A percentile compares a stretch with the other conserved stretches of the same genome.
Evolutionary conservation across 1,140 invertebrate species (phyloP).

Genomic region (Frieseomelitta varia): DNA sequence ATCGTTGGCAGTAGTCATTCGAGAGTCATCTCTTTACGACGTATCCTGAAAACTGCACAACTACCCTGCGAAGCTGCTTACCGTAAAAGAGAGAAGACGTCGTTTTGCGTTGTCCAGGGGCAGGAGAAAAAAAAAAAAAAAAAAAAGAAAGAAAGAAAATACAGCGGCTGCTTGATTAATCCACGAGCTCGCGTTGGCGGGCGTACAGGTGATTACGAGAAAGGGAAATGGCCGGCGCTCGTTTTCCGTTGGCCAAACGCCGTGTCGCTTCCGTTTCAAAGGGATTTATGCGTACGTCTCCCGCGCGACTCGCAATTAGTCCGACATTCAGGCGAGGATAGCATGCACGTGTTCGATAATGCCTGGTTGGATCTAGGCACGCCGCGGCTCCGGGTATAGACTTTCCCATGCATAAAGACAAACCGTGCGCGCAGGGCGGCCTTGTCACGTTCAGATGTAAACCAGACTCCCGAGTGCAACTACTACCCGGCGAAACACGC

Average conservation of each 20-base stretch:
- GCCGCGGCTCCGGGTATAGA: slow-evolving; percentile 49
- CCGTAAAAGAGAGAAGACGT: background rate
- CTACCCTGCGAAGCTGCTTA: background rate
- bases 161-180: slow-evolving; percentile 41
- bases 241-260: slow-evolving; percentile 47
- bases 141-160: background rate
- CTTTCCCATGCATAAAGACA: slow-evolving; percentile 78
- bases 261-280: slow-evolving; percentile 58
- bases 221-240: slow-evolving; percentile 26
- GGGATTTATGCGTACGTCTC: slow-evolving; percentile 33
- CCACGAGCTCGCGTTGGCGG: background rate
- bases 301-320: slow-evolving; percentile 64
- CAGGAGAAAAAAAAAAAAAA: too few relatives aligned
- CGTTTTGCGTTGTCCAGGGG: background rate
- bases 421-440: slow-evolving; percentile 72
- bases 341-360: slow-evolving; percentile 61
- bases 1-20: too few relatives aligned
- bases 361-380: slow-evolving; percentile 54
- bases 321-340: slow-evolving; percentile 59
- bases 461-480: slow-evolving; percentile 70
- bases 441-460: slow-evolving; percentile 78
- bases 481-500: slow-evolving; percentile 68
- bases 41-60: background rate
- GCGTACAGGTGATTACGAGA: slow-evolving; percentile 43
- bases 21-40: too few relatives aligned